Evolutionary conservation across 2,888 invertebrate genomes (phyloP).

Genomic region (Acanthococcus lagerstroemiae): DNA sequence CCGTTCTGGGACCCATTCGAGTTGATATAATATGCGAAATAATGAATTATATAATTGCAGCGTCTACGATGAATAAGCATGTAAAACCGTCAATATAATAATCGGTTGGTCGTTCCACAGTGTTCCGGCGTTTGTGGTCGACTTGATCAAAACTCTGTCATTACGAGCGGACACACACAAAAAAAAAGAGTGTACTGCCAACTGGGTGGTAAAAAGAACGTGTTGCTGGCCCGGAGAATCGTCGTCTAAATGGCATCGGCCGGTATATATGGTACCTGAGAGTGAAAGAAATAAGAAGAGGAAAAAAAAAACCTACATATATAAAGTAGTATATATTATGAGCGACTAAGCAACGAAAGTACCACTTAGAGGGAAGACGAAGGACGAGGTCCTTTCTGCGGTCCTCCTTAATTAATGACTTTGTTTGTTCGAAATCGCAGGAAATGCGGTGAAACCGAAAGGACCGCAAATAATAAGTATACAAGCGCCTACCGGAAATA

Average conservation of each 20-base stretch:
- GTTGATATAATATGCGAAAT: too few relatives aligned
- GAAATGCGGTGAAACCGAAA: constrained; percentile 28
- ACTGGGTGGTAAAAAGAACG: constrained; percentile 25
- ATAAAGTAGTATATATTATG: neutral
- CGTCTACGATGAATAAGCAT: neutral
- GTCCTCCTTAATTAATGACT: constrained; percentile 30
- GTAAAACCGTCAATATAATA: neutral
- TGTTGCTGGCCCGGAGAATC: neutral
- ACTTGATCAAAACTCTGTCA: constrained; percentile 23
- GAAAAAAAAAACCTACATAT: neutral
- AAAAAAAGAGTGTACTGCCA: constrained; percentile 3
- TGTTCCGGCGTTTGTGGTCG: constrained; percentile 11
- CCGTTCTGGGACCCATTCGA: too few relatives aligned
- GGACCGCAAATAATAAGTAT: constrained; percentile 28
- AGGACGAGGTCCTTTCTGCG: constrained; percentile 24
- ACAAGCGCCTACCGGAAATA: constrained; percentile 31
- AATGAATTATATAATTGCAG: neutral
- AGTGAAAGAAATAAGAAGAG: neutral
- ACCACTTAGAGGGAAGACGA: constrained; percentile 12
- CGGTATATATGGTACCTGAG: constrained; percentile 7
- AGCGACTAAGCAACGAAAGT: constrained; percentile 8
- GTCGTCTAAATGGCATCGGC: constrained; percentile 11
- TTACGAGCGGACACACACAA: constrained; percentile 12
- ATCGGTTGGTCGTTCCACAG: neutral
- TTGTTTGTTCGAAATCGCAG: constrained; percentile 29